phyloP scores from a whole-genome alignment of 30 jellyfish, hydroid and myxozoan genomes.

The Nemopilema nomurai region DNA sequence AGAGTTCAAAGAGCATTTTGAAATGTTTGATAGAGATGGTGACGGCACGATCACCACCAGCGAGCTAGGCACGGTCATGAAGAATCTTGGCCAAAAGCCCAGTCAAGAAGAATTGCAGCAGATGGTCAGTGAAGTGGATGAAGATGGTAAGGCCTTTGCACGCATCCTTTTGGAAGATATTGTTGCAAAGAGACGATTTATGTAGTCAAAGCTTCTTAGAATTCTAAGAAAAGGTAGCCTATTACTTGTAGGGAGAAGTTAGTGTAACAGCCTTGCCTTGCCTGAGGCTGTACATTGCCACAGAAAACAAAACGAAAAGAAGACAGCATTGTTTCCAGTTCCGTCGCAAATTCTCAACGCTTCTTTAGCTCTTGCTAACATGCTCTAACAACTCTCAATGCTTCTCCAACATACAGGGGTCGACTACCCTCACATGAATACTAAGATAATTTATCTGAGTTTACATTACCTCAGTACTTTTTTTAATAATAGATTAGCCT shows the following conservation, averaged over 20 bases:
- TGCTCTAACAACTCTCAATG: neutral
- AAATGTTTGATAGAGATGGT: constrained; percentile 68
- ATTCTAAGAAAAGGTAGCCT: too few relatives aligned
- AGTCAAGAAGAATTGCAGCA: constrained; percentile 43
- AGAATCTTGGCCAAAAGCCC: constrained; percentile 68
- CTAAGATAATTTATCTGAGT: neutral
- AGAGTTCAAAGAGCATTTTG: constrained; percentile 71
- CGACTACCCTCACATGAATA: neutral
- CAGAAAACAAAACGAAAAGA: neutral
- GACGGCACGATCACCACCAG: constrained; percentile 66
- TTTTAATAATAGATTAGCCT: too few relatives aligned
- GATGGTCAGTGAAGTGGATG: constrained; percentile 70
- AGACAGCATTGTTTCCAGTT: neutral
- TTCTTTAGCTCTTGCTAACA: neutral
- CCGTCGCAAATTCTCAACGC: neutral
- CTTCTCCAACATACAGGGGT: neutral
- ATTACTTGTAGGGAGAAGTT: too few relatives aligned
- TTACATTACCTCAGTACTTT: too few relatives aligned
- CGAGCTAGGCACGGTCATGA: constrained; percentile 73
- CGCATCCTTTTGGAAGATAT: too few relatives aligned
- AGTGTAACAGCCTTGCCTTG: neutral
- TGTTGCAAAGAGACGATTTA: too few relatives aligned
- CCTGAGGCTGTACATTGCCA: neutral
- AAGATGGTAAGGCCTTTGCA: constrained; percentile 63
- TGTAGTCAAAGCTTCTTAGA: too few relatives aligned